Evolutionary conservation across 2,888 invertebrate species (phyloP).

Genomic region (Heliconius aoede): DNA sequence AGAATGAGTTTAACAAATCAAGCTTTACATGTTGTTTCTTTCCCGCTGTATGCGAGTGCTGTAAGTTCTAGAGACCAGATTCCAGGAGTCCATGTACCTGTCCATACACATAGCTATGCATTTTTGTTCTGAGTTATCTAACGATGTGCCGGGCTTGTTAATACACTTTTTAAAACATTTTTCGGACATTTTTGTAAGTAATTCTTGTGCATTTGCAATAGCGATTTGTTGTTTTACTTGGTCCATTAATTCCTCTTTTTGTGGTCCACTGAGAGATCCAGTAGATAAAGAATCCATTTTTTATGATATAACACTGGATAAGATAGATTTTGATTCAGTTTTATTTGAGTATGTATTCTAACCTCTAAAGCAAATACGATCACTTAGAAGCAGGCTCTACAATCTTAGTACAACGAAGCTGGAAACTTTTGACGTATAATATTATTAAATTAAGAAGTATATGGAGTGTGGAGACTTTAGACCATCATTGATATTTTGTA

Average conservation of each 20-base stretch:
- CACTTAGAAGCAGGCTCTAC: too few species aligned
- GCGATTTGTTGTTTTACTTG: conserved; percentile 98
- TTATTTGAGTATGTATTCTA: conserved; percentile 49
- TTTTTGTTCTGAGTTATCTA: conserved; percentile 97
- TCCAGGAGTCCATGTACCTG: conserved; percentile 98
- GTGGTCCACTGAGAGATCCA: conserved; percentile 85
- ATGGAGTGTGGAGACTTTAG: too few species aligned
- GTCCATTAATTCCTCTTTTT: conserved; percentile 95
- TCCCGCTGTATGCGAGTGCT: conserved; percentile 93
- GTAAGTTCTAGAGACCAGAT: conserved; percentile 95
- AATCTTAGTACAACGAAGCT: too few species aligned
- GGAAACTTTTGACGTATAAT: too few species aligned
- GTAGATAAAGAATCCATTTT: conserved; percentile 85
- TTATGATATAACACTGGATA: conserved; percentile 37
- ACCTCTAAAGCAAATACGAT: conserved; percentile 55
- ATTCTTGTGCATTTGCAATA: conserved; percentile 95
- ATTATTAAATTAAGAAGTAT: too few species aligned
- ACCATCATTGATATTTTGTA: too few species aligned
- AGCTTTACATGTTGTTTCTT: conserved; percentile 83
- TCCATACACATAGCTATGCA: conserved; percentile 99
- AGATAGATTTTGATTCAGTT: conserved; percentile 38
- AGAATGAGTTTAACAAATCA: conserved; percentile 55
- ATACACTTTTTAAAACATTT: conserved; percentile 98
- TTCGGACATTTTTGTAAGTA: conserved; percentile 97
- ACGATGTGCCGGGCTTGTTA: conserved; percentile 92